Evolutionary conservation across 2,797 vertebrate species (phyloP).

Genomic region (Enteromius trimaculatus): DNA sequence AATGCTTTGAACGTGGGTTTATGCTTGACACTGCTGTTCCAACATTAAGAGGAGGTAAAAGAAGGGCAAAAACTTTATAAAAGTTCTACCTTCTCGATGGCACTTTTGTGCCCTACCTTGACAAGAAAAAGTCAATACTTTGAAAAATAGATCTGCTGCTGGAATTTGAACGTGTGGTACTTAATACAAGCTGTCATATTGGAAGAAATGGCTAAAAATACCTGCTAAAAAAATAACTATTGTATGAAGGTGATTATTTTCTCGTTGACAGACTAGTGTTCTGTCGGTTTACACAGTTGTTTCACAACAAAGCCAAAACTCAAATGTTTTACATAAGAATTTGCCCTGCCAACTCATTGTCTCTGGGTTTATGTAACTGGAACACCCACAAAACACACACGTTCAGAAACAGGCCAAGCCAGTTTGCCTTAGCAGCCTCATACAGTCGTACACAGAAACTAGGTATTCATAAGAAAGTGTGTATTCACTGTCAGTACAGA

Average conservation of each 20-base stretch:
- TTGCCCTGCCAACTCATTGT: constrained; percentile 34
- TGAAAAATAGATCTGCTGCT: constrained; percentile 32
- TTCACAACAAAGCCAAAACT: constrained; percentile 16
- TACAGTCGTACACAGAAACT: not conserved
- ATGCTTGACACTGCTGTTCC: constrained; percentile 16
- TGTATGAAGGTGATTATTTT: constrained; percentile 12
- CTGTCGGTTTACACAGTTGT: constrained; percentile 22
- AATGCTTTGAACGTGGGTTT: constrained; percentile 38
- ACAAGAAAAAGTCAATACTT: constrained; percentile 12
- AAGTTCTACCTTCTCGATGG: not conserved
- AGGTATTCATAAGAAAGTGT: not conserved
- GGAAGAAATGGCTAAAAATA: constrained; percentile 16
- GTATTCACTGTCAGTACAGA: not conserved
- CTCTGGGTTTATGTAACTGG: constrained; percentile 38
- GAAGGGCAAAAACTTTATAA: constrained; percentile 19
- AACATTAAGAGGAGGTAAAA: constrained; percentile 20
- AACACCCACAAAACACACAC: constrained; percentile 32
- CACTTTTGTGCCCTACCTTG: not conserved
- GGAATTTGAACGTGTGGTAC: not conserved
- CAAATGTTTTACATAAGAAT: constrained; percentile 41
- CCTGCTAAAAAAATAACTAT: not conserved
- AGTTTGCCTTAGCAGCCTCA: constrained; percentile 8
- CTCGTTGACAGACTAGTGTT: not conserved
- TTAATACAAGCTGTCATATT: not conserved
- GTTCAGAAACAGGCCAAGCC: constrained; percentile 3